Conservation (phyloP, 2,113 vertebrate genomes). For the Apeltes quadracus region DNA sequence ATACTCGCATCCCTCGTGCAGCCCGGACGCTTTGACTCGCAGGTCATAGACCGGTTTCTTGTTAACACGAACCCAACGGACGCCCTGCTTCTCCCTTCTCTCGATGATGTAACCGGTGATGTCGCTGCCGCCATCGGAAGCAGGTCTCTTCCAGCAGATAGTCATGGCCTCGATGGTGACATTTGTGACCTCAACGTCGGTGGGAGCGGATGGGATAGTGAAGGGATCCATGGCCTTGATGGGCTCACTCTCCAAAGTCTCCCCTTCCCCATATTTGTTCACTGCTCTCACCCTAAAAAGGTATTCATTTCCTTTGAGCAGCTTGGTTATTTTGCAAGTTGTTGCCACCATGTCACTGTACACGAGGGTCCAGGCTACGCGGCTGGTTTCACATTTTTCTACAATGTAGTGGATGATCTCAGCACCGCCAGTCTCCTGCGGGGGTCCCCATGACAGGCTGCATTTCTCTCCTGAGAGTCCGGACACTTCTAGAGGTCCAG, state of each 20-base stretch:
- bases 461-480: constrained; percentile 94
- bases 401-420: constrained; percentile 93
- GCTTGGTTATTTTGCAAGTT: constrained; percentile 94
- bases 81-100: constrained; percentile 92
- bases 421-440: constrained; percentile 95
- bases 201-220: constrained; percentile 89
- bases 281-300: constrained; percentile 94
- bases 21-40: constrained; percentile 91
- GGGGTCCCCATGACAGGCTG: constrained; percentile 90
- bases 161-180: constrained; percentile 92
- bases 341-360: constrained; percentile 90
- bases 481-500: constrained; percentile 89
- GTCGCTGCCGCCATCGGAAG: constrained; percentile 91
- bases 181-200: constrained; percentile 91
- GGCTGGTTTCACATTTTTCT: constrained; percentile 98
- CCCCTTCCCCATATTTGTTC: constrained; percentile 94
- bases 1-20: constrained; percentile 93
- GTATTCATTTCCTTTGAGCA: constrained; percentile 96
- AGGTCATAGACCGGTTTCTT: constrained; percentile 97
- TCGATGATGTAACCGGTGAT: constrained; percentile 96
- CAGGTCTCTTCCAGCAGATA: constrained; percentile 94
- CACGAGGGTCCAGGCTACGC: constrained; percentile 92
- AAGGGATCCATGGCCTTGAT: constrained; percentile 92
- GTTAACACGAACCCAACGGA: constrained; percentile 94
- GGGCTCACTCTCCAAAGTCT: constrained; percentile 91